phyloP scores from a whole-genome alignment of 1,140 invertebrate species.

The Cotesia glomerata region DNA sequence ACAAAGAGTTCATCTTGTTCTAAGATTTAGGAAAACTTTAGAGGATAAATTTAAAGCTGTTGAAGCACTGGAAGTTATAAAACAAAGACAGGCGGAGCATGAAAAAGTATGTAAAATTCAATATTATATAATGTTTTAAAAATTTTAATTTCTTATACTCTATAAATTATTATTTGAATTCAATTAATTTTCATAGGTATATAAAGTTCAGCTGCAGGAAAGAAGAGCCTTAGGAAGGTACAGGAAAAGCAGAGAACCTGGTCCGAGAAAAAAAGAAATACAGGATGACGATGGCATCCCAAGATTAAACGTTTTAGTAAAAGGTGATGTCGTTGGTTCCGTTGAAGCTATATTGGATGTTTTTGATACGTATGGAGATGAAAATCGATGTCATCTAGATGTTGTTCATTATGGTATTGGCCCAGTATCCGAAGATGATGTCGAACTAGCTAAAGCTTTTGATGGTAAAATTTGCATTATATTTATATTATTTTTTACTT shows the following conservation, averaged over 20 bases:
- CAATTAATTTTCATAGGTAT: conserved; percentile 60
- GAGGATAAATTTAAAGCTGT: conserved; percentile 67
- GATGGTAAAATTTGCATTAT: conserved; percentile 63
- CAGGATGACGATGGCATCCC: conserved; percentile 57
- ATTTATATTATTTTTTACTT: not conserved
- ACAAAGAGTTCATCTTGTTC: conserved; percentile 74
- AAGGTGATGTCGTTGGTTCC: conserved; percentile 86
- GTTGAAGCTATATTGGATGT: conserved; percentile 94
- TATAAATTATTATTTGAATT: conserved; percentile 9
- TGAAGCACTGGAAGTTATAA: conserved; percentile 69
- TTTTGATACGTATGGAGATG: conserved; percentile 81
- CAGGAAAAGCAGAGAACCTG: conserved; percentile 53
- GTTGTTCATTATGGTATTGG: conserved; percentile 92
- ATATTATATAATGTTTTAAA: not conserved
- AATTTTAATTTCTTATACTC: not conserved
- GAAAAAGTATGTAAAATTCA: conserved; percentile 47
- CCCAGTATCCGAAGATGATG: conserved; percentile 78
- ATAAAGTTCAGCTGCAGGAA: conserved; percentile 70
- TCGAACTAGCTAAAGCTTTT: conserved; percentile 87
- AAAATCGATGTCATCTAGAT: conserved; percentile 79
- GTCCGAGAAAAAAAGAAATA: conserved; percentile 68
- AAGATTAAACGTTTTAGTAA: conserved; percentile 68
- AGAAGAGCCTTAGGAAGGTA: conserved; percentile 67
- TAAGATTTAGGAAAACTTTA: conserved; percentile 69
- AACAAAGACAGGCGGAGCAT: conserved; percentile 74